Evolutionary conservation across 2,888 invertebrate genomes (phyloP), one percentile per base, ranked within the genome.

Genomic region (Pachliopta kotzebuea): DNA sequence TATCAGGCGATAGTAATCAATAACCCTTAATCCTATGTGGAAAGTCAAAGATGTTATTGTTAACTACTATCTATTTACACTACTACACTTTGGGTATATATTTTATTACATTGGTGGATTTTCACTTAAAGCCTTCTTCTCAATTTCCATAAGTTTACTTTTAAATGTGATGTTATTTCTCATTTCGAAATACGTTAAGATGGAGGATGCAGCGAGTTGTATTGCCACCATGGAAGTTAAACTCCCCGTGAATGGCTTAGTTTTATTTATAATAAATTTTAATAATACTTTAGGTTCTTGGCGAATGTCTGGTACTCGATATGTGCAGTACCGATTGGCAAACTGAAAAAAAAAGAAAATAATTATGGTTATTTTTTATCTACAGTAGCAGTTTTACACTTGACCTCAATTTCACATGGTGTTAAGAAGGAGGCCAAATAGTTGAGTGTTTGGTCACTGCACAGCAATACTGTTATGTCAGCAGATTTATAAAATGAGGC

Each of bases 151-250:
- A 11, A 93, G 72, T 76, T 91, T 88, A 23, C 61, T 68, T 70
- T 83, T 83, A 7, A 93, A 69, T n/a, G 75, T 78, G 17, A 84
- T 72, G 59, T 91, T 79, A 67, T 93, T 93, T 69, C 86, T 87
- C 68, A 92, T 88, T 85, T 96, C 94, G 67, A 88, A 93, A 70
- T 94, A 93, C 0, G 95, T 94, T 0, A 96, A 71, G 37, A 87
- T 77, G 52, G 94, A 90, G 0, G 94, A 93, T 0, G 93, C 68
- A 0, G 94, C 9, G 0, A 93, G 78, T 64, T 96, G 94, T 0
- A 86, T 75, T 0, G 90, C 71, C 8, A 93, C 74, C 52, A 94
- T 76, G 0, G 84, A 80, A 1, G 90, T 85, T 17, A 94, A 69
- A 0, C 86, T 82, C 2, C 90, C 92, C 4, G 84, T 77, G 29